phyloP scores from a whole-genome alignment of 2,797 vertebrate species.

The Lophius americanus region DNA sequence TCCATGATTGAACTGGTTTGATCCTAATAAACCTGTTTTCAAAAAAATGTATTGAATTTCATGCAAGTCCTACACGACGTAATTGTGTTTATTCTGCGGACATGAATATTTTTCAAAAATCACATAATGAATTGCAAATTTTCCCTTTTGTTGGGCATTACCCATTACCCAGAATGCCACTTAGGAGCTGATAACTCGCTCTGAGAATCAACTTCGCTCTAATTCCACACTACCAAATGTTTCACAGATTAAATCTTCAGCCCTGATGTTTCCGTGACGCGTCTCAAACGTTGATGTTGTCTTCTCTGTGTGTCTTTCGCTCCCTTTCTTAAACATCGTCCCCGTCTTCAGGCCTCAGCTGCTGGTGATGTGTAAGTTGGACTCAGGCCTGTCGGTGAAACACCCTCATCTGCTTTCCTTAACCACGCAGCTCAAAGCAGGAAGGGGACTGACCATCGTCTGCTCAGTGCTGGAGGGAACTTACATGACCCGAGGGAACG shows the following conservation, averaged over 20 bases:
- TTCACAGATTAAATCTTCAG: too few relatives aligned
- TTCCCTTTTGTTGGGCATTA: background rate
- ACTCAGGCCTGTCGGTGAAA: conserved; percentile 84
- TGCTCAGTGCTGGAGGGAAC: conserved; percentile 91
- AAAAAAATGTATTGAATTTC: too few relatives aligned
- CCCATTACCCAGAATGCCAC: background rate
- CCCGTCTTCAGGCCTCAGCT: conserved; percentile 86
- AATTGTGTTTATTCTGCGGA: too few relatives aligned
- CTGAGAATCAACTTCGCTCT: too few relatives aligned
- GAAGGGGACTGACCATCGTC: conserved; percentile 93
- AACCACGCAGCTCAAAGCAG: conserved; percentile 92
- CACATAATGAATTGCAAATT: too few relatives aligned
- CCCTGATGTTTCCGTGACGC: too few relatives aligned
- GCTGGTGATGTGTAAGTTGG: conserved; percentile 90
- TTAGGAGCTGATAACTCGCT: too few relatives aligned
- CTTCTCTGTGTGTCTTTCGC: background rate
- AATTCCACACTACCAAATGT: too few relatives aligned
- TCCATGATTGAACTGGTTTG: too few relatives aligned
- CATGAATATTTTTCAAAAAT: too few relatives aligned
- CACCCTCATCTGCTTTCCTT: conserved; percentile 92
- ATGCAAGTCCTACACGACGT: too few relatives aligned
- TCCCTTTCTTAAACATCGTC: background rate
- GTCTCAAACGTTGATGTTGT: background rate
- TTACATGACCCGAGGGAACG: conserved; percentile 84
- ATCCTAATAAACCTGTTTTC: too few relatives aligned